Evolutionary conservation across 2,888 invertebrate species (phyloP), one percentile per base, ranked within the genome.

Genomic region (Synanthedon andrenaeformis): DNA sequence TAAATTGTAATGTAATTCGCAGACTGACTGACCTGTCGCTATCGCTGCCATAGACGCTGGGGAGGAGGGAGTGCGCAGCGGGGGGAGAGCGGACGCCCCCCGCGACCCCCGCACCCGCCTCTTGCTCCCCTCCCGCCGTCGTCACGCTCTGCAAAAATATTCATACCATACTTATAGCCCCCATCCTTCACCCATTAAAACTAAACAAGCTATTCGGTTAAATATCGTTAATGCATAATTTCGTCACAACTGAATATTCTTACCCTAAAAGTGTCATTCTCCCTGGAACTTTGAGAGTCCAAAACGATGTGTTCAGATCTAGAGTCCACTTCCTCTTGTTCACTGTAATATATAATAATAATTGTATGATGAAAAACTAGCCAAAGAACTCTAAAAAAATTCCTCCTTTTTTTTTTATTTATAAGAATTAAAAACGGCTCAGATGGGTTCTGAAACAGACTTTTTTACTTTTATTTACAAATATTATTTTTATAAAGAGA

Each of bases 311-410:
- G 84, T 53, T 86, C 86, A 4, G 86, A 82, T 55, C 78, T 72
- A 2, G 84, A 82, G 56, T 84, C 84, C 0, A 77, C 81, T 52
- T 86, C 86, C 57, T 87, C 86, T 64, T 80, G 84, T 64, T 86
- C 86, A 60, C 86, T 87, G 66, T 4, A 74, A 76, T 23, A 58
- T 45, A n/a, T 11, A 42, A 42, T 42, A 12, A 13, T 45, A n/a
- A n/a, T 42, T 42, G 11, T 42, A 42, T 23, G 8, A 35, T 35
- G 28, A 35, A 8, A 35, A 35, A 6, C 8, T 35, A 8, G 28
- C 8, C 28, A 35, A 35, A 35, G 6, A 8, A 35, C 8, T 35
- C 6, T 35, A n/a, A n/a, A n/a, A 35, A 28, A 56, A 54, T 19
- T 19, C 13, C 13, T 23, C 1, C 23, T 4, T 23, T 23, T 23